Evolutionary conservation across 2,888 invertebrate genomes (phyloP).

Genomic region (Idaea aversata): DNA sequence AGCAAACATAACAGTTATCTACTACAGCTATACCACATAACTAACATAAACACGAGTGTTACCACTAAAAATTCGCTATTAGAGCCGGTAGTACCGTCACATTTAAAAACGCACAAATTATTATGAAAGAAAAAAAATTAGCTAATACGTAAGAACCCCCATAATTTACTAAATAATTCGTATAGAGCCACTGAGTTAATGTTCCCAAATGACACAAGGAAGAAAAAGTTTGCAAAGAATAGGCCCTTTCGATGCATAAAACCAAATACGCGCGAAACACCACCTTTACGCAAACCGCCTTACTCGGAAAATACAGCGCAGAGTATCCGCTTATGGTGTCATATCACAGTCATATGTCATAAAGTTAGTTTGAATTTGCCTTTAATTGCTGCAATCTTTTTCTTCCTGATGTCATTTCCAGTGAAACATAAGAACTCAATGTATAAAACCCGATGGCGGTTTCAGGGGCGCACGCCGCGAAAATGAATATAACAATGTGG

Average conservation of each 20-base stretch:
- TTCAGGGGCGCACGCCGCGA: slow-evolving; percentile 49
- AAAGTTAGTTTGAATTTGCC: too few relatives aligned
- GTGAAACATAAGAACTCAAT: slow-evolving; percentile 47
- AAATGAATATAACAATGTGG: slow-evolving; percentile 62
- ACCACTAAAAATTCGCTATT: slow-evolving; percentile 77
- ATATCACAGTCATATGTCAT: too few relatives aligned
- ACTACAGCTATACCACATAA: slow-evolving; percentile 66
- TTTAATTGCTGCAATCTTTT: too few relatives aligned
- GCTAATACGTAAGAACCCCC: slow-evolving; percentile 20
- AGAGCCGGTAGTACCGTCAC: slow-evolving; percentile 53
- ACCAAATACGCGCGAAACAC: too few relatives aligned
- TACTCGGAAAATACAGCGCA: too few relatives aligned
- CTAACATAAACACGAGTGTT: slow-evolving; percentile 65
- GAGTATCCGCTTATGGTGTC: too few relatives aligned
- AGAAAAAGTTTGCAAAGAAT: too few relatives aligned
- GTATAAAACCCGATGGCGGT: slow-evolving; percentile 55
- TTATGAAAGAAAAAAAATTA: slow-evolving; percentile 20
- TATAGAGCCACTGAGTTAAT: slow-evolving; percentile 42
- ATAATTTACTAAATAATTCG: slow-evolving; percentile 61
- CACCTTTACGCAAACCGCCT: too few relatives aligned
- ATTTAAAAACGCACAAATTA: slow-evolving; percentile 41
- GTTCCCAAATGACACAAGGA: too few relatives aligned
- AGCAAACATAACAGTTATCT: slow-evolving; percentile 70
- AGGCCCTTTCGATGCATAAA: too few relatives aligned
- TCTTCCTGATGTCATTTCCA: slow-evolving; percentile 20